These are phyloP conservation scores for Aselliscus stoliczkanus DNA, from an alignment of 2,797 vertebrate species.

Conservation along the genomic window DNA sequence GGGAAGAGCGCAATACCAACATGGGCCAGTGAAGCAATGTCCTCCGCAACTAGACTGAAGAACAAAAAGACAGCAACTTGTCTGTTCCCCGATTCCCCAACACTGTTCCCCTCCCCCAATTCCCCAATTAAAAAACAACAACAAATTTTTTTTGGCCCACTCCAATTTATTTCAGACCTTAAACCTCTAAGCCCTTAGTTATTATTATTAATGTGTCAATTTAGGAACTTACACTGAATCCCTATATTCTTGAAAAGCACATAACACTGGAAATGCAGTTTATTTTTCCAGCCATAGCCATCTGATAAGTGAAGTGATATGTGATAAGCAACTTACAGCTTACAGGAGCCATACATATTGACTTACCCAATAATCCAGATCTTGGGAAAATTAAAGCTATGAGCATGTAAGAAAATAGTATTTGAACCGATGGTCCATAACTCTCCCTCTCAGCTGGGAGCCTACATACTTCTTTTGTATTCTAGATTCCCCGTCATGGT, in stretches of 20 bases:
- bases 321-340: background rate
- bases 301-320: background rate
- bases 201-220: background rate
- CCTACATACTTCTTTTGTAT: background rate
- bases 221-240: background rate
- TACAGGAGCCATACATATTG: background rate
- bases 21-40: too few species aligned
- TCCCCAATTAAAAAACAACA: too few species aligned
- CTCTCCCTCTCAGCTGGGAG: background rate
- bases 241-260: background rate
- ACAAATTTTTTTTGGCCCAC: background rate
- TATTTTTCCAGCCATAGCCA: background rate
- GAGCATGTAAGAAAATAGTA: background rate
- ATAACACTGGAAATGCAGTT: background rate
- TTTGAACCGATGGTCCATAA: background rate
- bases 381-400: background rate
- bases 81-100: too few species aligned
- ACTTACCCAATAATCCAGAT: background rate
- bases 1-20: too few species aligned
- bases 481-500: background rate
- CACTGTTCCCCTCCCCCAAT: too few species aligned
- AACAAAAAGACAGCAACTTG: too few species aligned
- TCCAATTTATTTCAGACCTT: background rate
- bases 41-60: too few species aligned
- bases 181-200: background rate